Evolutionary conservation across 2,888 invertebrate species (phyloP).

Genomic region (Megamerina dolium): DNA sequence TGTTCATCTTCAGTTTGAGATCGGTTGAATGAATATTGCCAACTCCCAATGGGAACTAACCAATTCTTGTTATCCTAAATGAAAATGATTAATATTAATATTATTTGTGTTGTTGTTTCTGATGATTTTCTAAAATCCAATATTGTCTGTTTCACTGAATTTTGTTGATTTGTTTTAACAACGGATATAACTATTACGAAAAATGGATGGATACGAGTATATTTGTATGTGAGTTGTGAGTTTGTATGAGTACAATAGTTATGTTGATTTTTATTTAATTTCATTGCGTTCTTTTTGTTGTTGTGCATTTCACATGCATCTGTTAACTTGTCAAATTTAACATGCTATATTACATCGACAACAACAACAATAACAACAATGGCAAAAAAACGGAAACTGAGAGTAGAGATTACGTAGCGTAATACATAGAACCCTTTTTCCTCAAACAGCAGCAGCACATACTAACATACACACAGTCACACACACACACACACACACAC

Average conservation of each 20-base stretch:
- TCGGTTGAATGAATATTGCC: too few relatives aligned
- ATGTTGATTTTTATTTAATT: too few relatives aligned
- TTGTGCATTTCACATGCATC: conserved; percentile 5
- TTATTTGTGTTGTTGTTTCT: too few relatives aligned
- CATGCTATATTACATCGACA: conserved; percentile 6
- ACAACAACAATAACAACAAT: not conserved
- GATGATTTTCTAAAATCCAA: conserved; percentile 3
- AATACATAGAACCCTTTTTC: not conserved
- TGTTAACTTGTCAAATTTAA: conserved; percentile 8
- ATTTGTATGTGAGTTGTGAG: too few relatives aligned
- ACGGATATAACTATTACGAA: too few relatives aligned
- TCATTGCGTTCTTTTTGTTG: not conserved
- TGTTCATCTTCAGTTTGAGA: too few relatives aligned
- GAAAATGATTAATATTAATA: too few relatives aligned
- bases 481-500: too few relatives aligned
- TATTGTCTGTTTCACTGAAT: conserved; percentile 2
- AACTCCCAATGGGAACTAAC: too few relatives aligned
- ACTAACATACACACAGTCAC: too few relatives aligned
- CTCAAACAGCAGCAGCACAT: not conserved
- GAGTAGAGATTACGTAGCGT: conserved; percentile 12
- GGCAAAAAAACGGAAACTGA: not conserved
- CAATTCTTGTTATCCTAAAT: too few relatives aligned
- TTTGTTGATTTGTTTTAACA: not conserved
- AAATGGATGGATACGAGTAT: conserved; percentile 1
- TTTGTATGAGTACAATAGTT: too few relatives aligned